Evolutionary conservation across 2,797 vertebrate species (phyloP), one percentile per base, ranked within the genome.

Genomic region (Tragelaphus oryx): DNA sequence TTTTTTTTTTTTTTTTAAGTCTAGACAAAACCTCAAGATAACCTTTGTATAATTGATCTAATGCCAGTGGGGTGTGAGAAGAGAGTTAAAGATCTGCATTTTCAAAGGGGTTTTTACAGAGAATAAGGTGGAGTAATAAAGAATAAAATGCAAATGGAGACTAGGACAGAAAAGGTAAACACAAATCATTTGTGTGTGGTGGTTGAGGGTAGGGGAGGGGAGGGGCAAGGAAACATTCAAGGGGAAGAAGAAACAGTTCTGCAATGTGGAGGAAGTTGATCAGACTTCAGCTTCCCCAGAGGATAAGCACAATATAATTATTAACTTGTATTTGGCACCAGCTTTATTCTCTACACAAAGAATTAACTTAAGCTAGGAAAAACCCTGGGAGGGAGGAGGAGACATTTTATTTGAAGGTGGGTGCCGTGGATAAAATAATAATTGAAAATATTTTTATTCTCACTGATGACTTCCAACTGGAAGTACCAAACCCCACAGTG

Each of bases 231-330:
- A 18, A 24, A 33, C 33, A 24, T 60, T 89, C 59, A 57, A 52
- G 84, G 87, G 71, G 65, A 89, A 74, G 78, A 95, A 96, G 83
- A 94, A 96, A 83, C 18, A 93, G 52, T 78, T 90, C 82, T 80
- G 37, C 48, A 71, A 48, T 68, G 84, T 80, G 75, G 92, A 97
- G 97, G 97, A 97, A 97, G 94, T 93, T 87, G 91, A 78, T 91
- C 90, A 94, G 87, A 96, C 52, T 87, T 87, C 78, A 57, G 75
- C 60, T 97, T 97, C 91, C 95, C 93, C 33, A 76, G 83, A 48
- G 87, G 68, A 96, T 93, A 92, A 85, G 78, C 74, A 78, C 44
- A n/a, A 88, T 87, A 81, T 74, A 93, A 90, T 94, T 87, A 94
- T 92, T 87, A 96, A 68, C 37, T 86, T 87, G 74, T 55, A 52